Percentiles rank a stretch among this genome's conserved stretches.
These are phyloP conservation scores for Nesogale talazaci DNA, from an alignment of 2,113 vertebrate genomes.

Conservation along the genomic window DNA sequence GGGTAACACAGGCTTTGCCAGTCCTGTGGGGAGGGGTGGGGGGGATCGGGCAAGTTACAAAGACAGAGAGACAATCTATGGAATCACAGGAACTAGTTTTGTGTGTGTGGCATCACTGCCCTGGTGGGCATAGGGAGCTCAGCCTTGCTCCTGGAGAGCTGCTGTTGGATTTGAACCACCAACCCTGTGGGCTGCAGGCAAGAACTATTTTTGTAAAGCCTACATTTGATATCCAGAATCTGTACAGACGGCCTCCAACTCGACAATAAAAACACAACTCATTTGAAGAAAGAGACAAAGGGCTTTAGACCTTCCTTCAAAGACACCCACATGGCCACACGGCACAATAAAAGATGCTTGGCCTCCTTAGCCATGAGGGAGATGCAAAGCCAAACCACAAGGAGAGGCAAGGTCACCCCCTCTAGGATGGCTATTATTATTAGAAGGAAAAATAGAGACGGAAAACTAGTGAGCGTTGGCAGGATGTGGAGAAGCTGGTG, in stretches of 20 bases:
- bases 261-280: background rate
- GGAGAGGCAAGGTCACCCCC: too few relatives aligned
- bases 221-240: background rate
- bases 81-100: background rate
- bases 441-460: too few relatives aligned
- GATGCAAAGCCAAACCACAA: background rate
- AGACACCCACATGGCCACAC: background rate
- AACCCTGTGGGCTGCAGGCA: too few relatives aligned
- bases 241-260: background rate
- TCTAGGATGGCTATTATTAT: too few relatives aligned
- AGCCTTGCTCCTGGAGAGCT: too few relatives aligned
- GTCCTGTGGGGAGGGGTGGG: background rate
- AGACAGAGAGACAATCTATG: too few relatives aligned
- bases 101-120: too few relatives aligned
- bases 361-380: background rate
- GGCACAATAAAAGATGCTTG: too few relatives aligned
- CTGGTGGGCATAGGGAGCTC: too few relatives aligned
- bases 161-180: too few relatives aligned
- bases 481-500: background rate
- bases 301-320: background rate
- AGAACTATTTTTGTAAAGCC: background rate
- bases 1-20: background rate
- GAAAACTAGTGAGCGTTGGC: background rate
- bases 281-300: background rate
- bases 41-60: background rate